Base-by-base conservation (phyloP, 1,140 invertebrate species). In the Tetranychus urticae region DNA sequence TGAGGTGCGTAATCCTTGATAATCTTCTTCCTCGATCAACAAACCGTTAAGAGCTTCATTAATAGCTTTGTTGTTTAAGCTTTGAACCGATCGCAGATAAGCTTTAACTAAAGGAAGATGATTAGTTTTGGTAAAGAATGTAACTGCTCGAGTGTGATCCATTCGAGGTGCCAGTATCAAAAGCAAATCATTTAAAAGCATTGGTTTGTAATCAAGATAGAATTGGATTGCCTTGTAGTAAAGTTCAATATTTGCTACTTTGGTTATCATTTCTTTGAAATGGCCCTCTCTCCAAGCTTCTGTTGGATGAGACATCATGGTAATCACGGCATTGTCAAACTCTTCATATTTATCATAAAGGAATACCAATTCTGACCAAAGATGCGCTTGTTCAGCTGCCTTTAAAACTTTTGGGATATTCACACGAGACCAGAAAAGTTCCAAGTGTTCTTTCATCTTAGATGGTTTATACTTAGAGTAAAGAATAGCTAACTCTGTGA, bases 331-430 rank as follows among this genome's bases (percentile, higher is more conserved):
- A 74, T 99, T 99, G 71, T 99, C 96, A 72, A 92, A 99, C 70
- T 99, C 96, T 74, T 99, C 96, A 70, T 99, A 99, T 71, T 99
- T 99, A 75, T 99, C 96, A 72, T 96, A 99, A 42, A 99, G 78
- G 77, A 99, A 99, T 57, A 99, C 96, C 62, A 99, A 76, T 73
- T 99, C 96, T 0, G 93, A 86, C 94, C 96, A 99, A 50, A 99
- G 75, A 75, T 99, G 94, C 46, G 96, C 96, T 70, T 91, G 88
- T 71, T 98, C 93, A 1, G 93, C 93, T 42, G 96, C 96, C 56
- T 93, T 79, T 55, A 99, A 75, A 6, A 96, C 88, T 79, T 99
- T 99, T 63, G 96, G 96, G 79, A 99, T 99, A 77, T 99, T 99
- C 52, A 99, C 93, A 64, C 96, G 80, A 3, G 92, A 97, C 96